Percentiles rank a stretch among this genome's conserved stretches.
These are phyloP conservation scores for Bombus sibiricus DNA, from an alignment of 1,140 invertebrate species.

Conservation along the genomic window DNA sequence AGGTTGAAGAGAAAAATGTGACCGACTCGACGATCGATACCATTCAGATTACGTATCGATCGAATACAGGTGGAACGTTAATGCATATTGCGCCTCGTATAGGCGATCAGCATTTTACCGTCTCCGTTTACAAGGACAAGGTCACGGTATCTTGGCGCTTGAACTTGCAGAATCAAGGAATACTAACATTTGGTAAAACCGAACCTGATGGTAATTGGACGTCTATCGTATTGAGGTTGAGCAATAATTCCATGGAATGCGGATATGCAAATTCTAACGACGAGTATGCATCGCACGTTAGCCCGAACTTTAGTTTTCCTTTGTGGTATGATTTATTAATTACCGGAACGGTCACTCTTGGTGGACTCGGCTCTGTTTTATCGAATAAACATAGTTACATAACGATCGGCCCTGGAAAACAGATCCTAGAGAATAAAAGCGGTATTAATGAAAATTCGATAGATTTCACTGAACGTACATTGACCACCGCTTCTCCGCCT, in stretches of 20 bases:
- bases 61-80: conserved; percentile 88
- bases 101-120: conserved; percentile 85
- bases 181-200: conserved; percentile 85
- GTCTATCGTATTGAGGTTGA: conserved; percentile 84
- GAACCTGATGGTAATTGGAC: conserved; percentile 87
- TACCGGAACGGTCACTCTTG: conserved; percentile 80
- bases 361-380: conserved; percentile 71
- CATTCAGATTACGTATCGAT: conserved; percentile 86
- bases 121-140: conserved; percentile 88
- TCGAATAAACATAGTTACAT: conserved; percentile 74
- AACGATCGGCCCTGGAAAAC: conserved; percentile 68
- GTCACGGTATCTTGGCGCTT: conserved; percentile 87
- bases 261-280: conserved; percentile 72
- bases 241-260: conserved; percentile 83
- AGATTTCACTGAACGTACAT: conserved; percentile 65
- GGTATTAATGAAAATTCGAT: conserved; percentile 74
- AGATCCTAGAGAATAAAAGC: conserved; percentile 64
- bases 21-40: conserved; percentile 78
- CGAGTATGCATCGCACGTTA: conserved; percentile 66
- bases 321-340: conserved; percentile 84
- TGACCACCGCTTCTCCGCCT: conserved; percentile 74
- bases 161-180: conserved; percentile 78
- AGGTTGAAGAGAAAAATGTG: conserved; percentile 65
- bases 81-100: conserved; percentile 84
- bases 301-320: conserved; percentile 82